A percentile compares a stretch with the other conserved stretches of the same genome.
Conservation (phyloP, 2,113 vertebrate genomes). For the Atractosteus spatula region DNA sequence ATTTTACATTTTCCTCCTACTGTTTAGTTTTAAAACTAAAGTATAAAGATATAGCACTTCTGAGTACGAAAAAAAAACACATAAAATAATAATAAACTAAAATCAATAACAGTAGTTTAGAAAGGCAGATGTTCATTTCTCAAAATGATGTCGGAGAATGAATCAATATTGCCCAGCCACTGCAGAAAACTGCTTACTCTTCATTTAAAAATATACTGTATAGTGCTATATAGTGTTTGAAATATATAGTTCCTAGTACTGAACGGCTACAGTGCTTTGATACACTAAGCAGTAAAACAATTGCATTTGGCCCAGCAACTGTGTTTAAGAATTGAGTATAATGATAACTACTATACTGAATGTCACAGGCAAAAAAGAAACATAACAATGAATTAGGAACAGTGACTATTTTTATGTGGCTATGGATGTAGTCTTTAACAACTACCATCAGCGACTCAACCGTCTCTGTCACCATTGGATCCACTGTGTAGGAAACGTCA, state of each 20-base stretch:
- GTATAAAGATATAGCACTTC: no score
- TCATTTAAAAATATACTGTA: conserved; percentile 55
- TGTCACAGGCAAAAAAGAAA: no score
- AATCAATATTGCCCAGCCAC: conserved; percentile 54
- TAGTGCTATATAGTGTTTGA: conserved; percentile 34
- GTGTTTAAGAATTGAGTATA: no score
- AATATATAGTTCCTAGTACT: conserved; percentile 45
- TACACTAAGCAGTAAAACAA: conserved; percentile 56
- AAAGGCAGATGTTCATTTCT: conserved; percentile 54
- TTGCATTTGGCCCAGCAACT: conserved; percentile 35
- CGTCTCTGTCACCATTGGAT: no score
- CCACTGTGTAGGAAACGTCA: no score
- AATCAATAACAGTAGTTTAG: conserved; percentile 55
- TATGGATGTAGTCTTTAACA: no score
- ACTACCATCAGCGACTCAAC: no score
- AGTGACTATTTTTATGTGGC: no score
- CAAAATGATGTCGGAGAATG: conserved; percentile 34
- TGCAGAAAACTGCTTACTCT: conserved; percentile 64
- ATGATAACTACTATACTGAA: no score
- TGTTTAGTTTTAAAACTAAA: no score
- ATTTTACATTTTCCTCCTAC: no score
- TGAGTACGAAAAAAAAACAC: conserved; percentile 20
- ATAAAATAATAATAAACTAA: conserved; percentile 43
- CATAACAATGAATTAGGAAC: no score
- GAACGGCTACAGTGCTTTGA: conserved; percentile 40